A percentile compares a stretch with the other conserved stretches of the same genome.
Conservation (phyloP, 2,113 vertebrate species). For the Eretmochelys imbricata region DNA sequence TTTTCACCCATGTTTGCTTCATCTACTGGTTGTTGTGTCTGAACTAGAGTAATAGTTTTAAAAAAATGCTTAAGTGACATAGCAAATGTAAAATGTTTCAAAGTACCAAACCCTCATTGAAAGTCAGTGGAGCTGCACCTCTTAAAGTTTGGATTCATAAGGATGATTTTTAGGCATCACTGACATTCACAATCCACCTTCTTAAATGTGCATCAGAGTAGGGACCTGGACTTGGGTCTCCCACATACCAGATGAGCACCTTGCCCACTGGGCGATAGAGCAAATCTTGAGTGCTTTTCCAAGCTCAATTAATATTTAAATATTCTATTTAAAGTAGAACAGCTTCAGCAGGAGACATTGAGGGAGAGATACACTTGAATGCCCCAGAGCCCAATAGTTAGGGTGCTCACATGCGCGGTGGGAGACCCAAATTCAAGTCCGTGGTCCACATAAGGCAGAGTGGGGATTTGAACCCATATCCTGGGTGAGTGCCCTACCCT, state of each 20-base stretch:
- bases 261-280: neutral
- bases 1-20: neutral
- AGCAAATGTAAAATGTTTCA: neutral
- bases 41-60: neutral
- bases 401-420: neutral
- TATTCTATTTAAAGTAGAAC: neutral
- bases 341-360: neutral
- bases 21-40: neutral
- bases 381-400: neutral
- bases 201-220: neutral
- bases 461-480: neutral
- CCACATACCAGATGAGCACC: too few relatives aligned
- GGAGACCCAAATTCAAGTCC: neutral
- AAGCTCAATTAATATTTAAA: neutral
- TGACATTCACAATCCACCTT: neutral
- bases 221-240: neutral
- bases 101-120: neutral
- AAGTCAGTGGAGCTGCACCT: neutral
- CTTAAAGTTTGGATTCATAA: too few relatives aligned
- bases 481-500: neutral
- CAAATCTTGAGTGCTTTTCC: neutral
- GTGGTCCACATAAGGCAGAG: neutral
- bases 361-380: neutral
- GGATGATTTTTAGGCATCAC: neutral
- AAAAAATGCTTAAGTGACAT: neutral